These are phyloP conservation scores for Eptesicus fuscus DNA, from an alignment of 2,113 vertebrate genomes.

Conservation along the genomic window DNA sequence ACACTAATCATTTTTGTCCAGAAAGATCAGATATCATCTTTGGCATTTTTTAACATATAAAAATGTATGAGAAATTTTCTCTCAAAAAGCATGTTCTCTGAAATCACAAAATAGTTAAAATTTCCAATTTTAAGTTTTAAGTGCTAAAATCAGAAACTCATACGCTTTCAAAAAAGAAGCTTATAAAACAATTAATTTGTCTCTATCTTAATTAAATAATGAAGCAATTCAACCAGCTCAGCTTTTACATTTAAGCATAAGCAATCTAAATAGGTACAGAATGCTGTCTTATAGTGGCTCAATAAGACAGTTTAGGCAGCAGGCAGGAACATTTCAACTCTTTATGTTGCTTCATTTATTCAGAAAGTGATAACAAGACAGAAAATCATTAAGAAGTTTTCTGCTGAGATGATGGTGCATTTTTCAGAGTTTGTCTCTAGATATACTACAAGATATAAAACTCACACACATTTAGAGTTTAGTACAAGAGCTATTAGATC, in stretches of 20 bases:
- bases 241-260: slow-evolving; percentile 60
- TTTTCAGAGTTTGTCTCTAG: slow-evolving; percentile 60
- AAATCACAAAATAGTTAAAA: slow-evolving; percentile 38
- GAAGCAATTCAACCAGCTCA: slow-evolving; percentile 52
- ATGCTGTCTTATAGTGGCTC: neutral
- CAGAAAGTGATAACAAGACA: slow-evolving; percentile 60
- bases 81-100: neutral
- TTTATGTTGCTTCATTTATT: slow-evolving; percentile 53
- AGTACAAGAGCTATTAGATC: neutral
- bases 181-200: slow-evolving; percentile 67
- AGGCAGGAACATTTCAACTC: slow-evolving; percentile 20
- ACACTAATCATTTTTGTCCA: neutral
- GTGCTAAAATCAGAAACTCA: slow-evolving; percentile 46
- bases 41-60: neutral
- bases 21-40: neutral
- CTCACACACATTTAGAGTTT: neutral
- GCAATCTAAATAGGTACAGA: slow-evolving; percentile 62
- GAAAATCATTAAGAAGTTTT: slow-evolving; percentile 61
- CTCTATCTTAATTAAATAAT: slow-evolving; percentile 60
- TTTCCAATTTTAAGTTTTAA: slow-evolving; percentile 37
- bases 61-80: neutral
- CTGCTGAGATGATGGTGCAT: slow-evolving; percentile 56
- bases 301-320: slow-evolving; percentile 32
- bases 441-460: neutral
- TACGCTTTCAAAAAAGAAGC: slow-evolving; percentile 24